A percentile compares a stretch with the other conserved stretches of the same genome.
phyloP scores from a whole-genome alignment of 1,140 invertebrate species.

The Lineus longissimus region DNA sequence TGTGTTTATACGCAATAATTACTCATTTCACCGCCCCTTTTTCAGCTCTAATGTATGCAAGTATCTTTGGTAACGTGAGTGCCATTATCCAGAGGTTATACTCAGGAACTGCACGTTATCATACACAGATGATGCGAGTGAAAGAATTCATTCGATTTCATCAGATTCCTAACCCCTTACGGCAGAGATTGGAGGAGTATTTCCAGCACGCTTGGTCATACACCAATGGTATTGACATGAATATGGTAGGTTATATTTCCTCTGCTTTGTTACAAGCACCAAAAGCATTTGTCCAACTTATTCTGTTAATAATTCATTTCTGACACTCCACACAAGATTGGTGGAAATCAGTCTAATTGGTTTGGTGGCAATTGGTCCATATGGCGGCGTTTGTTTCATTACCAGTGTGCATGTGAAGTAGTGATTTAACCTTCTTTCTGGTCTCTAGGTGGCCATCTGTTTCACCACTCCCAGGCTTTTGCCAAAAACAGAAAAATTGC shows the following conservation, averaged over 20 bases:
- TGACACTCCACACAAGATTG: too few relatives aligned
- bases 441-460: too few relatives aligned
- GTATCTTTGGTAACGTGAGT: conserved; percentile 98
- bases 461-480: too few relatives aligned
- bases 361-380: too few relatives aligned
- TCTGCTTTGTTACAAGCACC: not conserved
- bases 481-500: too few relatives aligned
- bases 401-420: too few relatives aligned
- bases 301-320: not conserved
- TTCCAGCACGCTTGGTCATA: conserved; percentile 99
- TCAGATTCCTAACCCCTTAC: conserved; percentile 95
- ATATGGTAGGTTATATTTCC: conserved; percentile 62
- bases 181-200: conserved; percentile 96
- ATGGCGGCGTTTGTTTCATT: too few relatives aligned
- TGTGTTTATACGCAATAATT: too few relatives aligned
- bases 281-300: not conserved
- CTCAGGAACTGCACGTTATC: conserved; percentile 95
- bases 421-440: too few relatives aligned
- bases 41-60: conserved; percentile 97
- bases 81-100: conserved; percentile 98
- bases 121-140: conserved; percentile 92
- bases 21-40: conserved; percentile 33
- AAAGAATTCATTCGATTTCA: conserved; percentile 98
- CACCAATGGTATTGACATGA: conserved; percentile 98
- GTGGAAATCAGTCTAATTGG: too few relatives aligned